phyloP scores from a whole-genome alignment of 2,797 vertebrate genomes.

The Aselliscus stoliczkanus region DNA sequence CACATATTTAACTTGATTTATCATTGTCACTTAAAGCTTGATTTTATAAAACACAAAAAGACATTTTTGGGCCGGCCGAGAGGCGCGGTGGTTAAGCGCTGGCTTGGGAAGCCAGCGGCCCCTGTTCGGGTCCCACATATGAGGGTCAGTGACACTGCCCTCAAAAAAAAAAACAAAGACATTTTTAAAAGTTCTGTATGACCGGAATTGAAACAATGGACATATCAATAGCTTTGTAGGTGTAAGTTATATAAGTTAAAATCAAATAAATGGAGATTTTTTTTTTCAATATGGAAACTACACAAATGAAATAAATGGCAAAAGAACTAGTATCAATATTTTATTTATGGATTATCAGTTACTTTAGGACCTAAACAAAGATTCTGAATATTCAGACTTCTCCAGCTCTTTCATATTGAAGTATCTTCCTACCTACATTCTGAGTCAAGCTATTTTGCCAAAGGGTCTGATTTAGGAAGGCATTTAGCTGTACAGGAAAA shows the following conservation, averaged over 20 bases:
- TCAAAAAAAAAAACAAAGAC: no score
- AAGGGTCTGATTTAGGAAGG: not conserved
- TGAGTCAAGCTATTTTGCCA: not conserved
- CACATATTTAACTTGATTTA: conserved; percentile 37
- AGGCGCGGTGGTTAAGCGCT: no score
- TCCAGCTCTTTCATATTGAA: not conserved
- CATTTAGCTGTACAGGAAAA: not conserved
- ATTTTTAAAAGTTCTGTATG: conserved; percentile 19
- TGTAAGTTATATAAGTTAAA: conserved; percentile 44
- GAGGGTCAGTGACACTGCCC: no score
- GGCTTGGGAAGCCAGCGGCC: no score
- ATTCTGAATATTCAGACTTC: not conserved
- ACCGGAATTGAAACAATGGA: not conserved
- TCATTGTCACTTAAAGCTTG: conserved; percentile 28
- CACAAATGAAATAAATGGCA: not conserved
- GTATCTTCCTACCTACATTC: not conserved
- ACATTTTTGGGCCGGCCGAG: no score
- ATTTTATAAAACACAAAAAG: conserved; percentile 53
- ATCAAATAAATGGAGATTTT: not conserved
- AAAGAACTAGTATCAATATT: not conserved
- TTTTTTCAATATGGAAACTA: conserved; percentile 14
- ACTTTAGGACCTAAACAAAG: not conserved
- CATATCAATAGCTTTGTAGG: not conserved
- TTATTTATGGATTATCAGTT: not conserved
- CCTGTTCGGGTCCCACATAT: no score